Evolutionary conservation across 2,888 invertebrate species (phyloP).

Genomic region (Disparrhopalites patrizii): DNA sequence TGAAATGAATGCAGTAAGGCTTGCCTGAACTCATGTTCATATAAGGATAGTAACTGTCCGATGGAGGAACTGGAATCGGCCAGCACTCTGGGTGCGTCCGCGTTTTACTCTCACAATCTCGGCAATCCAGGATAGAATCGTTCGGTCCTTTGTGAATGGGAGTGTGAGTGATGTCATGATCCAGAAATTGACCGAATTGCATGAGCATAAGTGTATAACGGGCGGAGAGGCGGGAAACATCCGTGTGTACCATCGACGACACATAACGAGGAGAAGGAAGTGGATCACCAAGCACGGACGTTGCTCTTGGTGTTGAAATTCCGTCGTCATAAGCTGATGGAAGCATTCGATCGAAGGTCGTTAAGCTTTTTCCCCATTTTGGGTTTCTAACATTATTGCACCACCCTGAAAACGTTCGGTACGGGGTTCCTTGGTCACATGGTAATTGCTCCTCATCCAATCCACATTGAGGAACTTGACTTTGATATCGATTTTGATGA

Average conservation of each 20-base stretch:
- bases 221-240: conserved; percentile 82
- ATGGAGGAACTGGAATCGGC: conserved; percentile 82
- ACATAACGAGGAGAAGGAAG: conserved; percentile 82
- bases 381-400: conserved; percentile 85
- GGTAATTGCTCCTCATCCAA: conserved; percentile 67
- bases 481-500: background rate
- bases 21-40: conserved; percentile 77
- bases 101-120: conserved; percentile 78
- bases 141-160: conserved; percentile 53
- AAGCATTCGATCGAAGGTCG: conserved; percentile 76
- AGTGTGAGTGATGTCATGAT: conserved; percentile 91
- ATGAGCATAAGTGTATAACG: conserved; percentile 87
- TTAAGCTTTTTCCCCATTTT: conserved; percentile 74
- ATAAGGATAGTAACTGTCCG: conserved; percentile 80
- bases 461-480: conserved; percentile 62
- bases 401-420: conserved; percentile 55
- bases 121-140: conserved; percentile 70
- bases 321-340: conserved; percentile 87
- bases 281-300: conserved; percentile 68
- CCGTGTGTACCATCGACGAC: conserved; percentile 84
- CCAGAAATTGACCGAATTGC: conserved; percentile 73
- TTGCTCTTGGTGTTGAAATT: conserved; percentile 71
- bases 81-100: conserved; percentile 91
- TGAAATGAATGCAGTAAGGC: conserved; percentile 86
- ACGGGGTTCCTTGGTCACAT: conserved; percentile 59